A percentile compares a stretch with the other conserved stretches of the same genome.
These are phyloP conservation scores for Emmelina monodactyla DNA, from an alignment of 2,888 invertebrate species.

Conservation along the genomic window DNA sequence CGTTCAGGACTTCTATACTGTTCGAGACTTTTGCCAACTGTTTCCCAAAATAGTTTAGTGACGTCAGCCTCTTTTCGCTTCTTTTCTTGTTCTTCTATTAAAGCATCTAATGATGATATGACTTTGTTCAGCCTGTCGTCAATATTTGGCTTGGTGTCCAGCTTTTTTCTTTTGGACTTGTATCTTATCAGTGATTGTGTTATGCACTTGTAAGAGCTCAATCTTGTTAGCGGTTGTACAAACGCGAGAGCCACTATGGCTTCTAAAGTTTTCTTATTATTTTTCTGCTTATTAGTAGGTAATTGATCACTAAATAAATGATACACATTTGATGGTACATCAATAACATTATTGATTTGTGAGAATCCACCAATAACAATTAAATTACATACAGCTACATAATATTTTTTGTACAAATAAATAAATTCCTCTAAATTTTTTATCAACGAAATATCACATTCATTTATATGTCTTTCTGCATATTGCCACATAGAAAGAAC, in stretches of 20 bases:
- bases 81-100: constrained; percentile 70
- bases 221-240: constrained; percentile 67
- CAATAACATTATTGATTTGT: constrained; percentile 70
- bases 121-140: constrained; percentile 66
- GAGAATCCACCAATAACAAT: constrained; percentile 75
- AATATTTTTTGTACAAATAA: constrained; percentile 74
- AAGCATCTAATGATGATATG: constrained; percentile 67
- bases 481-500: constrained; percentile 74
- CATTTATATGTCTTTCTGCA: constrained; percentile 70
- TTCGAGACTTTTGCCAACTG: constrained; percentile 70
- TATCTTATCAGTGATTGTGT: constrained; percentile 63
- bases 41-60: constrained; percentile 79
- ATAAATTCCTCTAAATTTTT: constrained; percentile 76
- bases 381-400: constrained; percentile 75
- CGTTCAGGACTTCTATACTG: constrained; percentile 70
- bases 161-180: constrained; percentile 45
- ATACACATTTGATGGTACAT: constrained; percentile 64
- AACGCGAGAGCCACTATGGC: constrained; percentile 67
- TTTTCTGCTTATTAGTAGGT: constrained; percentile 60
- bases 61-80: constrained; percentile 71
- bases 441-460: constrained; percentile 73
- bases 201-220: constrained; percentile 70
- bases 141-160: constrained; percentile 44
- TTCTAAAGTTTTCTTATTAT: constrained; percentile 64
- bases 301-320: constrained; percentile 66